A percentile compares a stretch with the other conserved stretches of the same genome.
Conservation (phyloP, 2,888 invertebrate species). For the Nephrotoma flavescens region DNA sequence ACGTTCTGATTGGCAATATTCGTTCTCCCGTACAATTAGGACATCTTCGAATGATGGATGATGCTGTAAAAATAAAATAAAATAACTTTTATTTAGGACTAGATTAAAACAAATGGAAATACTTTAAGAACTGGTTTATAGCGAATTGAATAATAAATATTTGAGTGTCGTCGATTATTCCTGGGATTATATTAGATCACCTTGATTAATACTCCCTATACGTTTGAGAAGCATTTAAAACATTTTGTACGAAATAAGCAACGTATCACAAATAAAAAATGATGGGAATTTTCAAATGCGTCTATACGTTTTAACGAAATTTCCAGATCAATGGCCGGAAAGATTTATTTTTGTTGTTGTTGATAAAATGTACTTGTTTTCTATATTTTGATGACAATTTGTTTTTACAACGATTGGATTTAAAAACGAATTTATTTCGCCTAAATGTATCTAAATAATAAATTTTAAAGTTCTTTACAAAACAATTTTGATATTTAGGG, state of each 20-base stretch:
- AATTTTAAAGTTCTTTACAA: too few relatives aligned
- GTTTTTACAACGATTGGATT: too few relatives aligned
- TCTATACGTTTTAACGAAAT: not conserved
- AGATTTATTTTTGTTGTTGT: not conserved
- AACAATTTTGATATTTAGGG: too few relatives aligned
- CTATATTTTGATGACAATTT: too few relatives aligned
- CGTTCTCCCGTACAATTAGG: conserved; percentile 85
- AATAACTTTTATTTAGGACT: conserved; percentile 7
- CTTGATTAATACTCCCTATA: too few relatives aligned
- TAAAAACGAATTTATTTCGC: too few relatives aligned
- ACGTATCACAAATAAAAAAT: not conserved
- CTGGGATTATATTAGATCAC: not conserved
- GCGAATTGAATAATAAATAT: not conserved
- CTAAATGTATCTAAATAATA: too few relatives aligned
- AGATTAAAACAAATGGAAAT: conserved; percentile 4
- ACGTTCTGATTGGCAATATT: conserved; percentile 88
- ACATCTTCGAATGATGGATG: conserved; percentile 84
- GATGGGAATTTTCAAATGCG: too few relatives aligned
- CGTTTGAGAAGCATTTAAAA: too few relatives aligned
- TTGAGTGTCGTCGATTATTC: not conserved
- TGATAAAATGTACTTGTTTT: too few relatives aligned
- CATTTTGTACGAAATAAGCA: not conserved
- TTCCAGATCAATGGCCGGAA: not conserved
- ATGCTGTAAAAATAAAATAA: conserved; percentile 40
- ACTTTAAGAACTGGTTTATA: not conserved